These are phyloP conservation scores for Phymatocera aterrima DNA, from an alignment of 2,888 invertebrate species.

Conservation along the genomic window DNA sequence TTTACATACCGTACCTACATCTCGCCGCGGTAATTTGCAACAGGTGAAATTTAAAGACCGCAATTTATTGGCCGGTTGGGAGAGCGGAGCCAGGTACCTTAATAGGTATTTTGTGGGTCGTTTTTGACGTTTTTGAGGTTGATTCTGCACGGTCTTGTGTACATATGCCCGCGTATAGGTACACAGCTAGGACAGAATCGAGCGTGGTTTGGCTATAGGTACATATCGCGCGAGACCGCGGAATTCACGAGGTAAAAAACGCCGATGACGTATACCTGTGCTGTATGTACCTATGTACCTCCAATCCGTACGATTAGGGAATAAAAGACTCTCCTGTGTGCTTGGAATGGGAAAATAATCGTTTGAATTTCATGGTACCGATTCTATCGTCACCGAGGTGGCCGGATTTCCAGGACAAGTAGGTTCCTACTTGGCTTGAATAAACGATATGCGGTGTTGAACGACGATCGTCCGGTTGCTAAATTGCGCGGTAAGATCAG, in stretches of 20 bases:
- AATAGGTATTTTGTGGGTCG: slow-evolving; percentile 46
- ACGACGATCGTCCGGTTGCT: slow-evolving; percentile 13
- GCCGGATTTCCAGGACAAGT: slow-evolving; percentile 7
- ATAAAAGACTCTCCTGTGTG: too few relatives aligned
- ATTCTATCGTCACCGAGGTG: too few relatives aligned
- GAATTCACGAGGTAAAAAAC: background rate
- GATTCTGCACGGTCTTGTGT: slow-evolving; percentile 12
- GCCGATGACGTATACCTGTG: background rate
- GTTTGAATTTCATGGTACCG: too few relatives aligned
- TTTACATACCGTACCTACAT: background rate
- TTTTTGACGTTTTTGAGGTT: slow-evolving; percentile 49
- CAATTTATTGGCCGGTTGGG: slow-evolving; percentile 50
- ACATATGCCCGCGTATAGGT: too few relatives aligned
- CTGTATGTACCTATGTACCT: background rate
- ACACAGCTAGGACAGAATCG: too few relatives aligned
- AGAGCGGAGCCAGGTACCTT: slow-evolving; percentile 5
- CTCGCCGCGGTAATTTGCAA: slow-evolving; percentile 47
- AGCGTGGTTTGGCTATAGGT: background rate
- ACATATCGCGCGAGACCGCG: too few relatives aligned
- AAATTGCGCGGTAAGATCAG: background rate
- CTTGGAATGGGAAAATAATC: too few relatives aligned
- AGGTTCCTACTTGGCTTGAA: too few relatives aligned
- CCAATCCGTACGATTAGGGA: background rate
- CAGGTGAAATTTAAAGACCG: slow-evolving; percentile 53
- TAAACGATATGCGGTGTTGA: background rate